Evolutionary conservation across 1,140 invertebrate species (phyloP).

Genomic region (Spodoptera litura): DNA sequence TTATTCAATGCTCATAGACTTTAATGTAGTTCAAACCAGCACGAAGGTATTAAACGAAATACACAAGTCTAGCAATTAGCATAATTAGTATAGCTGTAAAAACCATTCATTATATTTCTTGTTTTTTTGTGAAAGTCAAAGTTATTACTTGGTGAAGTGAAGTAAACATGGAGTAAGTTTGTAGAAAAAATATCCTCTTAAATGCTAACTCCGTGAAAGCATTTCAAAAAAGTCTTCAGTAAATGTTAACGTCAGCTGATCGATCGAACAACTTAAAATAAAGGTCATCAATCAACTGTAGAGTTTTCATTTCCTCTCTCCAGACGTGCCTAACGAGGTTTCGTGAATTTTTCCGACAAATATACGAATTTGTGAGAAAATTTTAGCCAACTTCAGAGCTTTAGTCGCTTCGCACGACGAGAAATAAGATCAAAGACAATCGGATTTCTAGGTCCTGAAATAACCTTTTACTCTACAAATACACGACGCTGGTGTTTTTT

Average conservation of each 20-base stretch:
- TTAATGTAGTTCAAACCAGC: background rate
- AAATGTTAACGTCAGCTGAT: slow-evolving; percentile 29
- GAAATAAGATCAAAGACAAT: slow-evolving; percentile 32
- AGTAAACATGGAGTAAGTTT: background rate
- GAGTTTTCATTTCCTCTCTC: slow-evolving; percentile 30
- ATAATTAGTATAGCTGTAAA: too few relatives aligned
- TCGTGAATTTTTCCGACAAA: slow-evolving; percentile 30
- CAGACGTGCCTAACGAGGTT: slow-evolving; percentile 22
- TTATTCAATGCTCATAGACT: background rate
- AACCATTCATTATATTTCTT: too few relatives aligned
- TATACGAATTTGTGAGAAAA: slow-evolving; percentile 18
- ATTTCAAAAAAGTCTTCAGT: slow-evolving; percentile 2
- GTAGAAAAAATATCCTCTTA: background rate
- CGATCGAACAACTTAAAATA: slow-evolving; percentile 41
- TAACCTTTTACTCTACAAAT: slow-evolving; percentile 9
- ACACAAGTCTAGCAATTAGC: too few relatives aligned
- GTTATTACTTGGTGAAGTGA: background rate
- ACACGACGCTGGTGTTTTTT: background rate
- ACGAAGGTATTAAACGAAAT: too few relatives aligned
- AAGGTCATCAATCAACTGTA: slow-evolving; percentile 38
- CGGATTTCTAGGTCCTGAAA: slow-evolving; percentile 11
- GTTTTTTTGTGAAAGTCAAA: too few relatives aligned
- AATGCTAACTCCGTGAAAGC: background rate
- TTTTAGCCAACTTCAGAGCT: slow-evolving; percentile 3
- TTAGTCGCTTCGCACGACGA: slow-evolving; percentile 9